A percentile compares a stretch with the other conserved stretches of the same genome.
phyloP scores from a whole-genome alignment of 2,113 vertebrate species.

The Callorhinus ursinus region DNA sequence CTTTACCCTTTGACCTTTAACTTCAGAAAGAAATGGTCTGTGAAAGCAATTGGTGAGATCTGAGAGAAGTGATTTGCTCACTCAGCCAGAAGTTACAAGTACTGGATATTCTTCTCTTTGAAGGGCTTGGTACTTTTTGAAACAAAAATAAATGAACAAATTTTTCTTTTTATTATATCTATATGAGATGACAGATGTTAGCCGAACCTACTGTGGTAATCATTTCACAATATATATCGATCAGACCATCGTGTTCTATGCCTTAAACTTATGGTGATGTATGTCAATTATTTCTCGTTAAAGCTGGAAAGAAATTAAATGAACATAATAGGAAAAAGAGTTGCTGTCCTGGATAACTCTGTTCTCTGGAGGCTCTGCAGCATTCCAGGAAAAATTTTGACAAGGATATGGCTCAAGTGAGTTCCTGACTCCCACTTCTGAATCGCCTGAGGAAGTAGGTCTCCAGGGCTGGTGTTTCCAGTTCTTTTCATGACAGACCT shows the following conservation, averaged over 20 bases:
- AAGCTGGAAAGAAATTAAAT: not conserved
- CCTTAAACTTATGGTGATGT: not conserved
- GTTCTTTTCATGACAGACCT: not conserved
- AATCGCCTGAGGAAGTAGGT: not conserved
- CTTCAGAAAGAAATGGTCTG: not conserved
- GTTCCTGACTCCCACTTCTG: not conserved
- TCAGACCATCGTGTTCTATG: not conserved
- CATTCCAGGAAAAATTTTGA: not conserved
- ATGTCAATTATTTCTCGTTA: not conserved
- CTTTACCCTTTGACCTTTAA: slow-evolving; percentile 4
- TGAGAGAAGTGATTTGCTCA: slow-evolving; percentile 8
- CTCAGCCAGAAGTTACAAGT: not conserved
- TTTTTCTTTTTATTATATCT: not conserved
- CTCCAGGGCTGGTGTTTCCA: not conserved
- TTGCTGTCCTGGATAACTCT: not conserved
- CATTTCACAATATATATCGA: not conserved
- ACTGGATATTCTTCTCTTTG: not conserved
- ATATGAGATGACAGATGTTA: not conserved
- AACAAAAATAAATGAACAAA: not conserved
- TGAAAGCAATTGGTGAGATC: not conserved
- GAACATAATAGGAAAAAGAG: not conserved
- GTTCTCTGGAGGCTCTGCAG: not conserved
- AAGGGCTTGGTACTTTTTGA: not conserved
- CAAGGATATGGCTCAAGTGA: not conserved
- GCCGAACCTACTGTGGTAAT: not conserved